These are phyloP conservation scores for Willowsia nigromaculata DNA, from an alignment of 2,888 invertebrate genomes.

Conservation along the genomic window DNA sequence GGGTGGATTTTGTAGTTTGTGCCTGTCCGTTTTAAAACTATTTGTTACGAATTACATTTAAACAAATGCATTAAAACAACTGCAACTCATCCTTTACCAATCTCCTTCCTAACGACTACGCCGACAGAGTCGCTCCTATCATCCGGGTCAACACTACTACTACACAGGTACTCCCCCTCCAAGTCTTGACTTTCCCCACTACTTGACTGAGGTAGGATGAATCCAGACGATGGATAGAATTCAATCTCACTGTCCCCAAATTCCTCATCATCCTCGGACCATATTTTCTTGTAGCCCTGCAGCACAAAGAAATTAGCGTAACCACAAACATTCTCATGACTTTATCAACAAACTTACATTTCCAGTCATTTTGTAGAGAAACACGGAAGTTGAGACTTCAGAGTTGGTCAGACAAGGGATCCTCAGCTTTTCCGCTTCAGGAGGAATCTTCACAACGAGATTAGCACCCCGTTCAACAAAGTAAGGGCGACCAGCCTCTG, in stretches of 20 bases:
- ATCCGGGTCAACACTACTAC: slow-evolving; percentile 61
- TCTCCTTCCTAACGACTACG: slow-evolving; percentile 42
- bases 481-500: slow-evolving; percentile 67
- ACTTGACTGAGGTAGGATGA: slow-evolving; percentile 60
- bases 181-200: slow-evolving; percentile 38
- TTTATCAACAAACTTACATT: too few species aligned
- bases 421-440: slow-evolving; percentile 40
- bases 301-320: not conserved
- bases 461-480: slow-evolving; percentile 71
- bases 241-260: slow-evolving; percentile 62
- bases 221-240: slow-evolving; percentile 70
- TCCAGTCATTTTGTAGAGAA: slow-evolving; percentile 63
- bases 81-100: not conserved
- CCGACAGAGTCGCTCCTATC: slow-evolving; percentile 66
- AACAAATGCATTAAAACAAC: too few species aligned
- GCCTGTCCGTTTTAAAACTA: too few species aligned
- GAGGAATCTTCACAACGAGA: slow-evolving; percentile 30
- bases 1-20: slow-evolving; percentile 47
- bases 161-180: slow-evolving; percentile 70
- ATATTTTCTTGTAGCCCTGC: slow-evolving; percentile 66
- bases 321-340: not conserved
- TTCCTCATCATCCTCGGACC: slow-evolving; percentile 70
- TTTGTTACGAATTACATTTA: too few species aligned
- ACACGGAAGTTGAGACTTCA: slow-evolving; percentile 59
- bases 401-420: slow-evolving; percentile 70